Base-by-base conservation (phyloP, 2,888 invertebrate genomes). In the Hemaris fuciformis region DNA sequence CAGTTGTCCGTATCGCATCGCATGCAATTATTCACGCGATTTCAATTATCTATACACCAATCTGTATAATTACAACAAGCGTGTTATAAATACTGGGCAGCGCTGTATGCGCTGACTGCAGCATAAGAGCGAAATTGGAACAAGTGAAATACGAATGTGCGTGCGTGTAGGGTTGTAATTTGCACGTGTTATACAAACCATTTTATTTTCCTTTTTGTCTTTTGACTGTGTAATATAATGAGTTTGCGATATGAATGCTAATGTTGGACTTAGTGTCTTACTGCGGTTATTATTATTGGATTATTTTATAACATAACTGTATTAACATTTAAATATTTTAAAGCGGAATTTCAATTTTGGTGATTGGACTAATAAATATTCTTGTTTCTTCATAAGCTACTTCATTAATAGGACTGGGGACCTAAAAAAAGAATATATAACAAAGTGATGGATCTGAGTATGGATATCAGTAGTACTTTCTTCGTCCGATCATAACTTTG, bases 1-100 rank as follows among this genome's bases (percentile, higher is more conserved):
- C 80, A 76, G 76, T 83, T 76, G 81, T 77, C 77, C 66, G 63
- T 60, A 62, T 64, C 64, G 75, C 79, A 76, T 77, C 78, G 74
- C 70, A 64, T 63, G 62, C 75, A 77, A 83, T 84, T 84, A 82
- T 87, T 84, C 83, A 83, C 81, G 83, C 83, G 75, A 83, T 85
- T 82, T 83, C 82, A 86, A 86, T 85, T 83, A 86, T 83, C 79
- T 80, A 69, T 76, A 78, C 68, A 73, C 70, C 78, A 76, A 83
- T 83, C 80, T 79, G 71, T 80, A 77, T 84, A 81, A 83, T 85
- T 83, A 81, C 77, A 78, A 75, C 69, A 68, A 68, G 67, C 72
- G 72, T 70, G 69, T 70, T 73, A 72, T 70, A 71, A 74, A 68
- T 70, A 74, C 45, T 53, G 41, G n/a, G 48, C 41, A 60, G 48